phyloP scores from a whole-genome alignment of 2,113 vertebrate genomes.

The Paradoxurus hermaphroditus region DNA sequence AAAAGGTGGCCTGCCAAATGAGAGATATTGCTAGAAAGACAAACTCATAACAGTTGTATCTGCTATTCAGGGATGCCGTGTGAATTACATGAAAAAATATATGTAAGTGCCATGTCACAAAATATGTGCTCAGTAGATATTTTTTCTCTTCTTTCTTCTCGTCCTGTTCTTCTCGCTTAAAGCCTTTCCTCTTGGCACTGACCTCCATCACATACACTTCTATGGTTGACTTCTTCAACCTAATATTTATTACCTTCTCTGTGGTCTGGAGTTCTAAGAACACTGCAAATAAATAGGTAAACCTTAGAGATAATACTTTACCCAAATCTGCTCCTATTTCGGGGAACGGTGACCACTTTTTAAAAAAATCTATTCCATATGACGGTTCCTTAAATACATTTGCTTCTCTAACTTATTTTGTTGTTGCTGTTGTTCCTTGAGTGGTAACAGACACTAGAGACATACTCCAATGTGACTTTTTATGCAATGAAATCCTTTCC shows the following conservation, averaged over 20 bases:
- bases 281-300: neutral
- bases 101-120: neutral
- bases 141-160: neutral
- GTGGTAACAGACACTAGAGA: neutral
- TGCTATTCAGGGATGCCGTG: neutral
- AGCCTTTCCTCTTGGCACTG: neutral
- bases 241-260: neutral
- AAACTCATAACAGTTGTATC: neutral
- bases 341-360: neutral
- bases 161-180: neutral
- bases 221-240: neutral
- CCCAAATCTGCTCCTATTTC: neutral
- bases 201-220: rapidly evolving
- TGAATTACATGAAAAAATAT: neutral
- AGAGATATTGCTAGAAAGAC: neutral
- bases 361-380: neutral
- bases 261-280: neutral
- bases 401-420: neutral
- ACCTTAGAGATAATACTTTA: neutral
- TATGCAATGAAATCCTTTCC: conserved; percentile 41
- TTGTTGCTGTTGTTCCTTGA: neutral
- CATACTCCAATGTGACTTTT: conserved; percentile 34
- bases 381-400: neutral
- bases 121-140: neutral
- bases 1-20: neutral